Percentiles rank a stretch among this genome's conserved stretches.
Conservation (phyloP, 2,888 invertebrate species). For the Lissonota sp. region DNA sequence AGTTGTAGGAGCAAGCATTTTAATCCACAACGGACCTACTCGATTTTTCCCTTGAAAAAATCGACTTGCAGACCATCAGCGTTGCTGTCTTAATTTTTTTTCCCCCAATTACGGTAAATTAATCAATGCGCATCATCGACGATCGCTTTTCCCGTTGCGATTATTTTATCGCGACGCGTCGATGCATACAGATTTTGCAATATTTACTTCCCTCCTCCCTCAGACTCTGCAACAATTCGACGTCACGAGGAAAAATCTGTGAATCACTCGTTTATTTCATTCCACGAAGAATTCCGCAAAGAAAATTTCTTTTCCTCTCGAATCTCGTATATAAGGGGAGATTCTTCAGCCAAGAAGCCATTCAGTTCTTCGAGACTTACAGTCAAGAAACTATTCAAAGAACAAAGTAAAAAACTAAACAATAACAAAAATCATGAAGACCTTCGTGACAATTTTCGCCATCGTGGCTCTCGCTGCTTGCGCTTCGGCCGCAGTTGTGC, state of each 20-base stretch:
- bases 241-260: slow-evolving; percentile 10
- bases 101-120: too few relatives aligned
- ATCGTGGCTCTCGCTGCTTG: slow-evolving; percentile 35
- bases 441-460: slow-evolving; percentile 46
- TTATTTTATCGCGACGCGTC: too few relatives aligned
- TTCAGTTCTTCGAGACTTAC: slow-evolving; percentile 25
- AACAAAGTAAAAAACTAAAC: neutral
- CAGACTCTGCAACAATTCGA: neutral
- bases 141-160: too few relatives aligned
- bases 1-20: too few relatives aligned
- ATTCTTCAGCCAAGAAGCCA: neutral
- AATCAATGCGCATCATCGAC: too few relatives aligned
- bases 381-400: neutral
- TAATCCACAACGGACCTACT: too few relatives aligned
- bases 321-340: slow-evolving; percentile 29
- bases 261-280: neutral
- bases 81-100: too few relatives aligned
- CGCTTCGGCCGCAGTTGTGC: slow-evolving; percentile 44
- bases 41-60: too few relatives aligned
- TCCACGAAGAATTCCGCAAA: slow-evolving; percentile 15
- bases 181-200: too few relatives aligned
- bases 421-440: slow-evolving; percentile 53
- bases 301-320: neutral
- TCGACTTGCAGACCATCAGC: too few relatives aligned
- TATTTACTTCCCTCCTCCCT: too few relatives aligned